These are phyloP conservation scores for Monomorium pharaonis DNA, from an alignment of 1,140 invertebrate species.

Conservation along the genomic window DNA sequence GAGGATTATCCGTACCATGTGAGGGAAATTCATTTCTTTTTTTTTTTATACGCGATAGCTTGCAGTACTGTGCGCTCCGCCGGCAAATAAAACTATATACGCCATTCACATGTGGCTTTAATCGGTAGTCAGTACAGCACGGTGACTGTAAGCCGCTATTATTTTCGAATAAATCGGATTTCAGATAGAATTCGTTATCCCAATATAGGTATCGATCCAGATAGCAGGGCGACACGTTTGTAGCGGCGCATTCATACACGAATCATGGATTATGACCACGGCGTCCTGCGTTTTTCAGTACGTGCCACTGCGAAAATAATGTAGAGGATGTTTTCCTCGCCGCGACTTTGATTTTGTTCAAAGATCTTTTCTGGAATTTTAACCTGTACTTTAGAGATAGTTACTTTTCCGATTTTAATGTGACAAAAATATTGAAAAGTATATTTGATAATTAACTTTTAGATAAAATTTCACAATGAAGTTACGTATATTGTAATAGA, in stretches of 20 bases:
- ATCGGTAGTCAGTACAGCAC: conserved; percentile 37
- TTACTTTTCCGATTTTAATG: neutral
- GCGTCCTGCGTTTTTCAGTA: conserved; percentile 83
- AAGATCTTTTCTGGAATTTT: neutral
- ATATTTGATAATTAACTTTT: neutral
- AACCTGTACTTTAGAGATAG: neutral
- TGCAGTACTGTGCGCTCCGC: neutral
- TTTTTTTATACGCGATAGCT: neutral
- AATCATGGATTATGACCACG: conserved; percentile 83
- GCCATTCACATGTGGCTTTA: conserved; percentile 50
- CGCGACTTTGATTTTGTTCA: neutral
- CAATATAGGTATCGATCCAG: conserved; percentile 82
- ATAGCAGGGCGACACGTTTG: conserved; percentile 82
- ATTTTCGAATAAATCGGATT: conserved; percentile 62
- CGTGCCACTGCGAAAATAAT: conserved; percentile 1
- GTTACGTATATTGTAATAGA: neutral
- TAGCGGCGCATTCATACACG: conserved; percentile 84
- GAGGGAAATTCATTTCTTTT: conserved; percentile 52
- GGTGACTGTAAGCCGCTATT: conserved; percentile 62
- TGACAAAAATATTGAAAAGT: neutral
- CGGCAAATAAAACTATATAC: conserved; percentile 23
- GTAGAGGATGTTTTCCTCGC: neutral
- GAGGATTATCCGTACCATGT: conserved; percentile 70
- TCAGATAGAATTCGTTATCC: conserved; percentile 50
- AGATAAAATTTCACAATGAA: neutral